phyloP scores from a whole-genome alignment of 1,140 invertebrate species.

The Olivierus martensii region DNA sequence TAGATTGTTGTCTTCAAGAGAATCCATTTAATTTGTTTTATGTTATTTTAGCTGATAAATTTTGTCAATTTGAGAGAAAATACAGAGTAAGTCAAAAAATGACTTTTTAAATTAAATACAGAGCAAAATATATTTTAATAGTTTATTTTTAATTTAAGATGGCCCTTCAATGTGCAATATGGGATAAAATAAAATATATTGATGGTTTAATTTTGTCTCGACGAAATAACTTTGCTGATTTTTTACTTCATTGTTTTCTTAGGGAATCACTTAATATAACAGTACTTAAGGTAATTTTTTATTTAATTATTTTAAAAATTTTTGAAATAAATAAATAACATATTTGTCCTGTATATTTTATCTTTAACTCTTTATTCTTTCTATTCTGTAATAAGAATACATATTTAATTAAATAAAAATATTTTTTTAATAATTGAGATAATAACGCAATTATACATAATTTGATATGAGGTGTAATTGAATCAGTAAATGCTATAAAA shows the following conservation, averaged over 20 bases:
- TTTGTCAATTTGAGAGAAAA: constrained; percentile 44
- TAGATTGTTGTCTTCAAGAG: constrained; percentile 73
- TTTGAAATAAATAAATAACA: too few relatives aligned
- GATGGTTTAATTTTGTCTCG: constrained; percentile 43
- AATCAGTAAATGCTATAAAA: too few relatives aligned
- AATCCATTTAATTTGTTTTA: constrained; percentile 81
- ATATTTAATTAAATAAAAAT: too few relatives aligned
- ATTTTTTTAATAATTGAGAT: too few relatives aligned
- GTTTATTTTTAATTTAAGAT: constrained; percentile 42
- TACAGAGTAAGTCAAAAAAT: constrained; percentile 12
- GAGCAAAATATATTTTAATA: neutral
- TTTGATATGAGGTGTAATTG: too few relatives aligned
- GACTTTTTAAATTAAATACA: too few relatives aligned
- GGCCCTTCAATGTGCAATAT: constrained; percentile 69
- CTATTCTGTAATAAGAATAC: too few relatives aligned
- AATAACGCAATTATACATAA: too few relatives aligned
- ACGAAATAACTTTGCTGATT: constrained; percentile 58
- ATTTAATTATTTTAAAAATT: neutral
- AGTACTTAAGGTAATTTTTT: constrained; percentile 58
- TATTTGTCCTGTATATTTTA: too few relatives aligned
- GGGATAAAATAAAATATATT: constrained; percentile 84
- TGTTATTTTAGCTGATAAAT: constrained; percentile 58
- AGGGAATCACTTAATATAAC: constrained; percentile 63
- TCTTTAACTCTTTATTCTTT: too few relatives aligned
- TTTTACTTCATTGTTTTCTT: constrained; percentile 64